Evolutionary conservation across 1,140 invertebrate genomes (phyloP), one percentile per base, ranked within the genome.

Genomic region (Drosophila nasuta): DNA sequence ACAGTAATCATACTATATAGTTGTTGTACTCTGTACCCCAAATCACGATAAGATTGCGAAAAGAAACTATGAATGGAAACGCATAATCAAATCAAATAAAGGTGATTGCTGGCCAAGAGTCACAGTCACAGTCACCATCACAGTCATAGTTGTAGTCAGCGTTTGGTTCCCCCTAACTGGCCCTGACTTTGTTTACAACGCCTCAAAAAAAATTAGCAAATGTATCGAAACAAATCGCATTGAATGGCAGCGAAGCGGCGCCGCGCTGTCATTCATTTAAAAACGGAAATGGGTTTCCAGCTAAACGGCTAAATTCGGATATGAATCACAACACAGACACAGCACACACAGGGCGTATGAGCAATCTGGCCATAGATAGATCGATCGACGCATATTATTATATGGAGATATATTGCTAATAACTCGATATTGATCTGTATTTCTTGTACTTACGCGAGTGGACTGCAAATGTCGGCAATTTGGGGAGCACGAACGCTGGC

Each of bases 401-500:
- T 15, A 63, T 54, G 0, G 6, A 17, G 8, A 51, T 65, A 43
- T 41, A 41, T 38, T 11, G 30, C 13, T 25, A n/a, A 15, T 15
- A 33, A 38, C 10, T 38, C 6, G 8, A 38, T 25, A 25, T 41
- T 11, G 41, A 57, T 57, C 54, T 57, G 15, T 57, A 5, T 15
- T 15, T 54, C 5, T 54, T 33, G 51, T 91, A 91, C 91, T 92
- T 91, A 92, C 91, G 86, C 79, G 69, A 92, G 59, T 56, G 91
- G 87, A 70, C 90, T 91, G 89, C 79, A 92, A 72, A 92, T 86
- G 77, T 92, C 91, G 62, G 91, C 75, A 66, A 92, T 91, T 89
- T 92, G 91, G 68, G 91, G 91, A 81, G 75, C 90, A 69, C 92
- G 91, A 69, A 92, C 91, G 74, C 91, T 92, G 54, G 91, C 91